These are phyloP conservation scores for Synanthedon tipuliformis DNA, from an alignment of 2,888 invertebrate genomes.

Conservation along the genomic window DNA sequence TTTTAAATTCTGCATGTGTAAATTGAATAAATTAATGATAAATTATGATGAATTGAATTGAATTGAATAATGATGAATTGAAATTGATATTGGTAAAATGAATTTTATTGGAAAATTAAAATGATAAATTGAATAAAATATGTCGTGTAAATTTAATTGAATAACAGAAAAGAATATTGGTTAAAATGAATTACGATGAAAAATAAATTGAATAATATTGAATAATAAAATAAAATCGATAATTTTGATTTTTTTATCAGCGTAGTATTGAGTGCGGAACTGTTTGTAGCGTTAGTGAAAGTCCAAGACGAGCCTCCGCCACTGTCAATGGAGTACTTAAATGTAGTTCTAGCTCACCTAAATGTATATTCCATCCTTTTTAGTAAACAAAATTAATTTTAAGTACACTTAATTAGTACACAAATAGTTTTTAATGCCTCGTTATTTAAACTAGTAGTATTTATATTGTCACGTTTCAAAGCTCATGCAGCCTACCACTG, in stretches of 20 bases:
- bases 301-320: constrained; percentile 22
- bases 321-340: background rate
- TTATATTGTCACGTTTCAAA: constrained; percentile 47
- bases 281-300: constrained; percentile 25
- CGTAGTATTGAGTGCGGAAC: constrained; percentile 38
- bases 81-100: too few species aligned
- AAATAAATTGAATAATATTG: too few species aligned
- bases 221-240: too few species aligned
- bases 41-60: too few species aligned
- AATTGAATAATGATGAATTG: too few species aligned
- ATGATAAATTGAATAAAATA: too few species aligned
- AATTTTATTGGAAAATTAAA: too few species aligned
- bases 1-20: constrained; percentile 1
- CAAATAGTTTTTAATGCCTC: constrained; percentile 47
- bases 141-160: too few species aligned
- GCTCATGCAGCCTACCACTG: constrained; percentile 44
- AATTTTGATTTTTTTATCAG: constrained; percentile 6
- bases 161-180: too few species aligned
- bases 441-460: constrained; percentile 43
- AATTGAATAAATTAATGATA: too few species aligned
- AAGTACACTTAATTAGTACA: constrained; percentile 64
- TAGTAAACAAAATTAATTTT: constrained; percentile 49
- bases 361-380: constrained; percentile 67
- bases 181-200: too few species aligned
- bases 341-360: constrained; percentile 45